Conservation (phyloP, 1,140 invertebrate species). For the Conus betulinus region DNA sequence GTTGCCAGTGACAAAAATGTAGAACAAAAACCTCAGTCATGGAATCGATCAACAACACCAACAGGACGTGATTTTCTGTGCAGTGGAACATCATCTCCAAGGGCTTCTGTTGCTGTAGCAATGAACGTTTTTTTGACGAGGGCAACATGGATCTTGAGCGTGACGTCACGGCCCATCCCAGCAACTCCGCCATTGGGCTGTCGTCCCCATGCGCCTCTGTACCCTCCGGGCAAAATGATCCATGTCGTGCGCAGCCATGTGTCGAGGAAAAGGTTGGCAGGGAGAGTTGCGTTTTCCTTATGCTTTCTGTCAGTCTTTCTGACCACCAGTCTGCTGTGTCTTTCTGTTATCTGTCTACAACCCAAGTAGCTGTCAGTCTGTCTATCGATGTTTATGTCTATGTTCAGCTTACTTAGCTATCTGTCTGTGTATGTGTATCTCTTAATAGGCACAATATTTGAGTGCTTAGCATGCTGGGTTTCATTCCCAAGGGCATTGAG, state of each 20-base stretch:
- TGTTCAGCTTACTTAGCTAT: too few relatives aligned
- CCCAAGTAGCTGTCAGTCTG: too few relatives aligned
- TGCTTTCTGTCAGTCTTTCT: too few relatives aligned
- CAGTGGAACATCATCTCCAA: slow-evolving; percentile 93
- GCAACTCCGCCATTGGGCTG: slow-evolving; percentile 75
- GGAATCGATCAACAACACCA: too few relatives aligned
- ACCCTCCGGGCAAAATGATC: slow-evolving; percentile 91
- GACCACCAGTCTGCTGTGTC: background rate
- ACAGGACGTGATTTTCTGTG: slow-evolving; percentile 40
- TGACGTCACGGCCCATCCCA: slow-evolving; percentile 80
- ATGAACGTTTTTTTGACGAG: slow-evolving; percentile 64
- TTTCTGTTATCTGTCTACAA: background rate
- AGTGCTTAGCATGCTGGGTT: too few relatives aligned
- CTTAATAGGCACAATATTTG: too few relatives aligned
- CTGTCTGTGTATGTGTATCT: too few relatives aligned
- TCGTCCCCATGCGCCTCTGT: slow-evolving; percentile 86
- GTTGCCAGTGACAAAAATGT: too few relatives aligned
- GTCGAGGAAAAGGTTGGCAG: slow-evolving; percentile 86
- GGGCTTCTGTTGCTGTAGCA: slow-evolving; percentile 87
- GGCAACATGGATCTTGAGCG: slow-evolving; percentile 76
- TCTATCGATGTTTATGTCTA: too few relatives aligned
- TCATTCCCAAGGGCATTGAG: too few relatives aligned
- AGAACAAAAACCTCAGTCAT: too few relatives aligned
- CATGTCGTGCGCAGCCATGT: slow-evolving; percentile 93
- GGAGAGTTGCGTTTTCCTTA: background rate